Conservation (phyloP, 2,113 vertebrate genomes). For the Otocyon megalotis region DNA sequence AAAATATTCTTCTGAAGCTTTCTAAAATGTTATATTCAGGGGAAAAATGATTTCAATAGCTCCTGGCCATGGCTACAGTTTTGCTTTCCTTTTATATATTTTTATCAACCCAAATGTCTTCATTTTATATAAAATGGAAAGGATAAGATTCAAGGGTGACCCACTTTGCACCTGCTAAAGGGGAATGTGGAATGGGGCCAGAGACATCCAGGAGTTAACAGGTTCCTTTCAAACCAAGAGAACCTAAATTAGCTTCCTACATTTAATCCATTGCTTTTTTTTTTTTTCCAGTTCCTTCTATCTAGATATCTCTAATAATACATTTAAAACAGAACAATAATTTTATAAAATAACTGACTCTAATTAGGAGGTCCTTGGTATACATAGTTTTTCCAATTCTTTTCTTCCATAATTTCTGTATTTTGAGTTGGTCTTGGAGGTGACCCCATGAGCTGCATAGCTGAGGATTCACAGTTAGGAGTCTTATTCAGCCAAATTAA, state of each 20-base stretch:
- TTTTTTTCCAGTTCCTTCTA: neutral
- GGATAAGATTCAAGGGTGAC: neutral
- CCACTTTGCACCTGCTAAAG: neutral
- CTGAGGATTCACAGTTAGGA: slow-evolving; percentile 74
- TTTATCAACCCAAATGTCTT: neutral
- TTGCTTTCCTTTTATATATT: neutral
- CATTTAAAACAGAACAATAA: slow-evolving; percentile 52
- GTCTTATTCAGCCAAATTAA: slow-evolving; percentile 74
- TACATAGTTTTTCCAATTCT: slow-evolving; percentile 41
- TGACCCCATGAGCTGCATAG: slow-evolving; percentile 61
- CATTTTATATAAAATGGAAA: neutral
- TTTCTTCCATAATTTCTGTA: slow-evolving; percentile 18
- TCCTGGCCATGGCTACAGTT: neutral
- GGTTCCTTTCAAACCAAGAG: neutral
- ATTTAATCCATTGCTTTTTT: slow-evolving; percentile 2
- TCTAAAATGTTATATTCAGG: slow-evolving; percentile 6
- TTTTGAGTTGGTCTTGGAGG: slow-evolving; percentile 31
- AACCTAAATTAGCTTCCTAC: neutral
- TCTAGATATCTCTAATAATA: neutral
- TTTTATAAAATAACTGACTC: slow-evolving; percentile 65
- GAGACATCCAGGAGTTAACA: neutral
- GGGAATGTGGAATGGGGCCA: neutral
- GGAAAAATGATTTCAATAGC: neutral
- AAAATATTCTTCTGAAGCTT: slow-evolving; percentile 40
- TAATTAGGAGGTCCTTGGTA: slow-evolving; percentile 54